A percentile compares a stretch with the other conserved stretches of the same genome.
Evolutionary conservation across 2,888 invertebrate genomes (phyloP).

Genomic region (Campoplex capitator): DNA sequence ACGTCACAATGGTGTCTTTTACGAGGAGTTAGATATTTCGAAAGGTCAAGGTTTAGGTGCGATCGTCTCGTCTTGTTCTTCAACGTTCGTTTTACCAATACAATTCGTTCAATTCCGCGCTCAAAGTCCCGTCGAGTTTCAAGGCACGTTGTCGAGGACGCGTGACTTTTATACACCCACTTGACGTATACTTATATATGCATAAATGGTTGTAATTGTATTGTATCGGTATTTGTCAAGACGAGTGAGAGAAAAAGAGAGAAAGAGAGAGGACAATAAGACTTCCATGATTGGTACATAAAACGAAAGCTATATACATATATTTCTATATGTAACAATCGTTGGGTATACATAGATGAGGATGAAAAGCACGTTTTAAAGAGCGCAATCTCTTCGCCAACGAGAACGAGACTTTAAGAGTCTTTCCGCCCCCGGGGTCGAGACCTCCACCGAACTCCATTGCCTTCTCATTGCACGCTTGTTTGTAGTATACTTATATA

Average conservation of each 20-base stretch:
- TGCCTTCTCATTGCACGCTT: constrained; percentile 35
- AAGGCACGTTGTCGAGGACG: constrained; percentile 62
- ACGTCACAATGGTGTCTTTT: background rate
- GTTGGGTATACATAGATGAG: constrained; percentile 24
- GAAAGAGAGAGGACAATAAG: constrained; percentile 59
- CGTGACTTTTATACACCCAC: constrained; percentile 58
- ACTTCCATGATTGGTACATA: constrained; percentile 49
- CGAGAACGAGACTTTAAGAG: constrained; percentile 62
- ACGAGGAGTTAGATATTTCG: constrained; percentile 43
- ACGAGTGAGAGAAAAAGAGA: constrained; percentile 35
- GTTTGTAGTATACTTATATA: constrained; percentile 22
- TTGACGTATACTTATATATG: constrained; percentile 21
- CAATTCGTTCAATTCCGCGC: constrained; percentile 64
- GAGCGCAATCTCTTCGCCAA: constrained; percentile 63
- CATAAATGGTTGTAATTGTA: constrained; percentile 44
- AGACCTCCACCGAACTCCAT: constrained; percentile 60
- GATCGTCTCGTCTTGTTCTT: constrained; percentile 39
- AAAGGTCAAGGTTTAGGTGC: constrained; percentile 69
- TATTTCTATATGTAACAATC: constrained; percentile 21
- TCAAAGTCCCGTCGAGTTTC: constrained; percentile 29
- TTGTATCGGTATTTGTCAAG: constrained; percentile 60
- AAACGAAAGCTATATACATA: constrained; percentile 19
- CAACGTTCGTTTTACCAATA: constrained; percentile 54
- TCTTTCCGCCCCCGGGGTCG: constrained; percentile 67
- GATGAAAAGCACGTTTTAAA: constrained; percentile 59